phyloP scores from a whole-genome alignment of 2,888 invertebrate species.

The Epinotia ramella region DNA sequence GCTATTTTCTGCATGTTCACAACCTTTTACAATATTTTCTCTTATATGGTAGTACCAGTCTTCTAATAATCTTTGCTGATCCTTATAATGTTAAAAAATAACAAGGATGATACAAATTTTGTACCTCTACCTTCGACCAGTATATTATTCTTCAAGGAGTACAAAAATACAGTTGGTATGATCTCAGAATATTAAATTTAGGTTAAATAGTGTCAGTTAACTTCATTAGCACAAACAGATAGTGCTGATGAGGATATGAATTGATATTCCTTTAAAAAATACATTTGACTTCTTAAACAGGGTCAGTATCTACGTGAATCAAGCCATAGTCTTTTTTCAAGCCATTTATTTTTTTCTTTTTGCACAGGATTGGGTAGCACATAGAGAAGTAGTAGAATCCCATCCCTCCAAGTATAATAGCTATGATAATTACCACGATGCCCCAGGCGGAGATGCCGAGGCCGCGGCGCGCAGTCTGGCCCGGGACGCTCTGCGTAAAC shows the following conservation, averaged over 20 bases:
- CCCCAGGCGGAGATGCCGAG: conserved; percentile 88
- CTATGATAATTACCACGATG: conserved; percentile 83
- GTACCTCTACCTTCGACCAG: background rate
- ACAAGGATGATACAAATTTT: background rate
- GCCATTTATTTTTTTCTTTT: too few relatives aligned
- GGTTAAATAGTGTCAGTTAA: background rate
- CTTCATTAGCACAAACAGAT: conserved; percentile 5
- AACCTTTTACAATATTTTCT: conserved; percentile 1
- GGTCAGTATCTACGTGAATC: too few relatives aligned
- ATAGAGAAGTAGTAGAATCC: conserved; percentile 87
- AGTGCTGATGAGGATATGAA: conserved; percentile 20
- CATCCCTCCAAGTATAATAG: conserved; percentile 79
- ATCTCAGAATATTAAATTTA: background rate
- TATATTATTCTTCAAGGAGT: background rate
- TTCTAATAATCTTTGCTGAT: background rate
- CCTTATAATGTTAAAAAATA: background rate
- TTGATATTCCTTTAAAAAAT: conserved; percentile 23
- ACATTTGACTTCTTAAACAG: conserved; percentile 60
- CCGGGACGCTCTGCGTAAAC: conserved; percentile 60
- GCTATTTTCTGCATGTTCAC: background rate
- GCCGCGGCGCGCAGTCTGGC: conserved; percentile 66
- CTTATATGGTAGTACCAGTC: conserved; percentile 15
- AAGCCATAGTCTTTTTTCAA: too few relatives aligned
- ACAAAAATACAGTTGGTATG: background rate
- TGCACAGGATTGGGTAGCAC: conserved; percentile 88